Base-by-base conservation (phyloP, 2,888 invertebrate genomes). In the Laspeyria flexula region DNA sequence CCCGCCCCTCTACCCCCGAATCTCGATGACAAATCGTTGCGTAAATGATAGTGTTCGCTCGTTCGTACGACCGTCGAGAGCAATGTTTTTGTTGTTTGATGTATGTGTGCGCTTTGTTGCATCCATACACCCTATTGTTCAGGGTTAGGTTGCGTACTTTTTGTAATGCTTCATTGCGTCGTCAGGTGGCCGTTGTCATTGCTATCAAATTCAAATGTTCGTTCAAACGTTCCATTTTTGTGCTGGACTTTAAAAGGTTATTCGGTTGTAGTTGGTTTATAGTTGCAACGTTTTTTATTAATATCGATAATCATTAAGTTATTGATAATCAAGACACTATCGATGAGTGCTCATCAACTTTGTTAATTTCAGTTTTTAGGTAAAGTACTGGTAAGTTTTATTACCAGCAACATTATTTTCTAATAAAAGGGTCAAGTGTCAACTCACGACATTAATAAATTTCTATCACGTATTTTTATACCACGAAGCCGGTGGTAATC, bases 11-110 rank as follows among this genome's bases (percentile, higher is more conserved):
- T 74, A 71, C 64, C 75, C 77, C 73, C 73, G 75, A 85, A 88
- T 88, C 87, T 84, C 86, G 88, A 89, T 90, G 90, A 91, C 91
- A 90, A 90, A 91, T 91, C 85, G 89, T 85, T 85, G 85, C 83
- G 85, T 87, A 90, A 90, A 90, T 90, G 88, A 90, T 90, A 90
- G 88, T 89, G 88, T 88, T 85, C 86, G 81, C 71, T 81, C 77
- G 84, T 66, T 83, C 72, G 69, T 69, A 64, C 59, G 48, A 44
- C 55, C 55, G 68, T 55, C 62, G 71, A 68, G 83, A 75, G 81
- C 77, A 79, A 79, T 88, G 90, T 89, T 90, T 90, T 89, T 90
- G 90, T 88, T 87, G 86, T 88, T 81, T 88, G 88, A 91, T 88
- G 81, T 86, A 89, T 90, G 88, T 83, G 81, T 79, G 76, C 74